Percentiles rank a stretch among this genome's conserved stretches.
These are phyloP conservation scores for Piprites chloris DNA, from an alignment of 2,113 vertebrate species.

Conservation along the genomic window DNA sequence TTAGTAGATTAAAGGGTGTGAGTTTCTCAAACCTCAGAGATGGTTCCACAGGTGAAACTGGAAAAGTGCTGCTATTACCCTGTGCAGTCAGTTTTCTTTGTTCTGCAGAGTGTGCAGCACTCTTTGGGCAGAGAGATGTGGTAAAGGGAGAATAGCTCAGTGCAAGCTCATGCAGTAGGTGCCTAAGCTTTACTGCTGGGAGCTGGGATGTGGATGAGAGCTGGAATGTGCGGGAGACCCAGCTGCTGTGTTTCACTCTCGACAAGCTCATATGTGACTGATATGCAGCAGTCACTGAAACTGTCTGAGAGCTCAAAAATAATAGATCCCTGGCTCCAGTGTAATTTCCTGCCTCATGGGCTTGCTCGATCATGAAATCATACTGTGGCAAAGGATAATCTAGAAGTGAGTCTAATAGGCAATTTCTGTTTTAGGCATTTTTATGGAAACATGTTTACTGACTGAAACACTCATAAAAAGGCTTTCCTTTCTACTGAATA, in stretches of 20 bases:
- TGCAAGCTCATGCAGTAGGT: accelerated
- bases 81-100: not conserved
- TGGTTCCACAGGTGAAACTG: not conserved
- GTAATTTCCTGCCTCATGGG: accelerated
- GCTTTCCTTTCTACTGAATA: not conserved
- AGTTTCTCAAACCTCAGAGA: not conserved
- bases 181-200: not conserved
- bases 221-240: not conserved
- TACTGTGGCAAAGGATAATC: not conserved
- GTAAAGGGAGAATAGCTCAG: accelerated
- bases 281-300: not conserved
- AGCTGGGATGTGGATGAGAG: not conserved
- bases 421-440: accelerated
- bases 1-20: too few relatives aligned
- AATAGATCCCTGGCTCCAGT: not conserved
- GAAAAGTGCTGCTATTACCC: not conserved
- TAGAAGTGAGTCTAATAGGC: not conserved
- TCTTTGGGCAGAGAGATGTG: too few relatives aligned
- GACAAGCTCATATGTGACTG: not conserved
- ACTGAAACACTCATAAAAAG: not conserved
- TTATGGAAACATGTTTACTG: not conserved
- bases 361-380: not conserved
- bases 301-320: not conserved
- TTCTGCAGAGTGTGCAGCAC: not conserved
- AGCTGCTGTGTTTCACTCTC: not conserved